Evolutionary conservation across 1,140 invertebrate species (phyloP).

Genomic region (Dreissena polymorpha): DNA sequence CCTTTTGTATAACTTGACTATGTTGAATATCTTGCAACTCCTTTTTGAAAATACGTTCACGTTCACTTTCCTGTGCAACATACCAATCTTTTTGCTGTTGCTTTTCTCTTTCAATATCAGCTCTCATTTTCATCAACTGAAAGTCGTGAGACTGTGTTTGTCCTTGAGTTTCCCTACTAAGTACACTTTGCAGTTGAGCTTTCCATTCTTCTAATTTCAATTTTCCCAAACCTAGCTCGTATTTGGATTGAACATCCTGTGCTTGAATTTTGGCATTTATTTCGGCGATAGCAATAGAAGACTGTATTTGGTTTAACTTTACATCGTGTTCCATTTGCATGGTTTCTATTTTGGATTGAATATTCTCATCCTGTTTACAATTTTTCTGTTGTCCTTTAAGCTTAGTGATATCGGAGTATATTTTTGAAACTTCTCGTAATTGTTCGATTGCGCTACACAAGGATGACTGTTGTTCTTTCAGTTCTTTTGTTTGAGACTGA

Average conservation of each 20-base stretch:
- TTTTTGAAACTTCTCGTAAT: too few species aligned
- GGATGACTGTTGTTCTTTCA: too few species aligned
- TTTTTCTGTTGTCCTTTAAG: too few species aligned
- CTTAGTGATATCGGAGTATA: too few species aligned
- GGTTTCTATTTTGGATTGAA: background rate
- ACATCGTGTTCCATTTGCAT: constrained; percentile 9
- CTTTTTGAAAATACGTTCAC: constrained; percentile 12
- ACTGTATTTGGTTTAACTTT: too few species aligned
- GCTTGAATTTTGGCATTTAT: too few species aligned
- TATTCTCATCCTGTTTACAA: too few species aligned
- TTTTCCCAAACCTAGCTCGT: constrained; percentile 1
- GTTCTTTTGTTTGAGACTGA: too few species aligned
- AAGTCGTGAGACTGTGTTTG: background rate
- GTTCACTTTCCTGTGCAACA: background rate
- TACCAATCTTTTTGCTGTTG: constrained; percentile 19
- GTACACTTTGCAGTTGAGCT: background rate
- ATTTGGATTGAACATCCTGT: too few species aligned
- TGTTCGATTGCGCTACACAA: too few species aligned
- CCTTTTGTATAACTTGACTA: too few species aligned
- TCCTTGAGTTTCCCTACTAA: background rate
- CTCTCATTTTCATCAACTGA: background rate
- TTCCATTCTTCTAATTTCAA: constrained; percentile 7
- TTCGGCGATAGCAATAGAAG: too few species aligned
- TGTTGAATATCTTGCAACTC: background rate
- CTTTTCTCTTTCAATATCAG: constrained; percentile 16